Base-by-base conservation (phyloP, 2,113 vertebrate genomes). In the Morone chrysops region DNA sequence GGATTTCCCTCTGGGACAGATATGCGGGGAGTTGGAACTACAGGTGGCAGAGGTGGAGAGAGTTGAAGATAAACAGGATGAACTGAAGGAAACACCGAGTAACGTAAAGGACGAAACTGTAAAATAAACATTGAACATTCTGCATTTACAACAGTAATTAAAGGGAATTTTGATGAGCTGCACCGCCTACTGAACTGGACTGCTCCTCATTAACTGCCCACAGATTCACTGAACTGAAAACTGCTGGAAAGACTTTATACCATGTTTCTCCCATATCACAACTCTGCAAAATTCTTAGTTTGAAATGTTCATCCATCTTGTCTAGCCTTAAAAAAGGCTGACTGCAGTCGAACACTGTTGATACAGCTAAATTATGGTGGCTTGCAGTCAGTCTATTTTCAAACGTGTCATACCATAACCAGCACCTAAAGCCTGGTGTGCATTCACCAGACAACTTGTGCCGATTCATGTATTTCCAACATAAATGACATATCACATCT, bases 1-100 rank as follows among this genome's bases (percentile, higher is more conserved):
- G 62, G 1, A 6, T 69, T 68, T 63, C 90, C 93, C 85, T 85
- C 59, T 38, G 87, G 82, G 92, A 85, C 43, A 48, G 70, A 85
- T 50, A 83, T 43, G 41, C 17, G 53, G 75, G 72, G 80, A 85
- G 59, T 68, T 86, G 82, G 74, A 86, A 78, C 66, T 36, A 78
- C 76, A 84, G 31, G 67, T 56, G 68, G 50, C 74, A 80, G 82
- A 14, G 40, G 75, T 63, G 70, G 40, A 78, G 45, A 38, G 62
- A 83, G 61, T 67, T 50, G 38, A 67, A 89, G 82, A 81, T 68
- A 87, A 90, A 91, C 74, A 87, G 13, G 48, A 76, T 59, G 7
- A 65, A 61, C 14, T 60, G 62, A 41, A 54, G 74, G 80, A 80
- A 84, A 70, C 25, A 75, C 41, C 60, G 47, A 59, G 14, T 14